Evolutionary conservation across 2,113 vertebrate genomes (phyloP).

Genomic region (Chroicocephalus ridibundus): DNA sequence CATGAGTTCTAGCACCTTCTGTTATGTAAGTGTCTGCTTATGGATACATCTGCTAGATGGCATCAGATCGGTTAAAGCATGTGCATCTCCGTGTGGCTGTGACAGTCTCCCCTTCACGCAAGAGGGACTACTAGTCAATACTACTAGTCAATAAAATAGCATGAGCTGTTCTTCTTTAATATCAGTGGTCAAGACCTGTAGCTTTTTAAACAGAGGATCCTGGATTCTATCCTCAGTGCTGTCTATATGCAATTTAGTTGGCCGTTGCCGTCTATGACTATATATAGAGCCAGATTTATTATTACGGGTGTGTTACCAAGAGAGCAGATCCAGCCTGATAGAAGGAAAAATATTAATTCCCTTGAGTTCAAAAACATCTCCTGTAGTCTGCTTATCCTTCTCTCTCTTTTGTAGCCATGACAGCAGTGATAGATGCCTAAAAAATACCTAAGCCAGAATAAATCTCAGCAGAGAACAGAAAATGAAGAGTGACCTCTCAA

Average conservation of each 20-base stretch:
- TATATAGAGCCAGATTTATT: constrained; percentile 42
- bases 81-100: background rate
- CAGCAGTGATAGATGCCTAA: background rate
- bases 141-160: background rate
- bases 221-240: background rate
- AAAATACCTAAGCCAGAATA: constrained; percentile 7
- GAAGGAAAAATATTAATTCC: constrained; percentile 15
- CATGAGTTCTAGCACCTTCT: background rate
- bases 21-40: constrained; percentile 29
- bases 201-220: background rate
- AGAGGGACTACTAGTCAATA: background rate
- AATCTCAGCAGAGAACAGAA: background rate
- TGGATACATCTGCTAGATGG: background rate
- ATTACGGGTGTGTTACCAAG: background rate
- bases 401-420: background rate
- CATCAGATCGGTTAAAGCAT: background rate
- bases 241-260: background rate
- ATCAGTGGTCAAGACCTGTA: background rate
- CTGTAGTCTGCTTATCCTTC: background rate
- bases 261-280: background rate
- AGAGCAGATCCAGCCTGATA: constrained; percentile 10
- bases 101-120: background rate
- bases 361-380: background rate
- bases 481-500: background rate
- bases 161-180: background rate